Evolutionary conservation across 2,113 vertebrate species (phyloP).

Genomic region (Saguinus midas): DNA sequence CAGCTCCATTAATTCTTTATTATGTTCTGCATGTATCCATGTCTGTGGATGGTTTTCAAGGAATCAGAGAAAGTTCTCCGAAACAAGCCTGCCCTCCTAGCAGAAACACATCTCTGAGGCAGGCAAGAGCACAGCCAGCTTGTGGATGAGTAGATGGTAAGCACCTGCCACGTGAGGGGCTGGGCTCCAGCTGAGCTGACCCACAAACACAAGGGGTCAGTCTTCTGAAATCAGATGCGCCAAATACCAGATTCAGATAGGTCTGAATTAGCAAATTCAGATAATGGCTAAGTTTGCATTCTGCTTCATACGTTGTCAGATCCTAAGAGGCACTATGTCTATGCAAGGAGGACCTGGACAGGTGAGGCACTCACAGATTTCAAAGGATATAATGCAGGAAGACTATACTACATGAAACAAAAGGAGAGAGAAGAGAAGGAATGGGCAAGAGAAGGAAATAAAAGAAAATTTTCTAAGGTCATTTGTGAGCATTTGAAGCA

Average conservation of each 20-base stretch:
- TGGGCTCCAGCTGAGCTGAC: neutral
- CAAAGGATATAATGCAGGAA: neutral
- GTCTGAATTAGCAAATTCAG: neutral
- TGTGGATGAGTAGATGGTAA: neutral
- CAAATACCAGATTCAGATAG: neutral
- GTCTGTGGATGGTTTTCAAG: neutral
- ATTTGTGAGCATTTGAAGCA: neutral
- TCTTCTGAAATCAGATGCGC: neutral
- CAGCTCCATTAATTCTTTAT: neutral
- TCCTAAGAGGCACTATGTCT: neutral
- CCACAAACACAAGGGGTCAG: neutral
- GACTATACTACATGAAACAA: neutral
- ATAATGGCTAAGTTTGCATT: neutral
- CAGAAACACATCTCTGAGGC: neutral
- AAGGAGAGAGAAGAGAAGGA: neutral
- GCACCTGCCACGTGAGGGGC: neutral
- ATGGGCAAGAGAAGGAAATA: neutral
- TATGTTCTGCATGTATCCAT: neutral
- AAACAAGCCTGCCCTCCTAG: neutral
- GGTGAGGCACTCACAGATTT: neutral
- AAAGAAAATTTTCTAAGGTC: neutral
- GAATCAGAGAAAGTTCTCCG: neutral
- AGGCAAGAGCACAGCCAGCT: neutral
- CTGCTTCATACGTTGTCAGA: neutral
- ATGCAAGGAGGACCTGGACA: neutral